These are phyloP conservation scores for Neodiprion lecontei DNA, from an alignment of 1,140 invertebrate species.

Conservation along the genomic window DNA sequence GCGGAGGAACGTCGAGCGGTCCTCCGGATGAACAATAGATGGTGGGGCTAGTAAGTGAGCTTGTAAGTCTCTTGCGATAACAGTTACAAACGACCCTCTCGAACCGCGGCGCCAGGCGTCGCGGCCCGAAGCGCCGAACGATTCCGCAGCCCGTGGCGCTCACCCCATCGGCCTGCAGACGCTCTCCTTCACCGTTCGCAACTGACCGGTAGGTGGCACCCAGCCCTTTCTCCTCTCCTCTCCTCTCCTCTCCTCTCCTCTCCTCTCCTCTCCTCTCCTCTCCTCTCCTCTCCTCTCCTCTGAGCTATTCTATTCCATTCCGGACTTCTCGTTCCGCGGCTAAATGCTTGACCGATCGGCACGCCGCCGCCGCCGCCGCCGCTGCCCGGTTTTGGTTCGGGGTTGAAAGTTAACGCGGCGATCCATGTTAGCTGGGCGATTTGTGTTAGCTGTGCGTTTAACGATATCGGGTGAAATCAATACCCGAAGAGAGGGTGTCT, in stretches of 20 bases:
- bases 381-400: too few species aligned
- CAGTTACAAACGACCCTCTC: constrained; percentile 16
- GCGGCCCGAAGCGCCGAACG: neutral
- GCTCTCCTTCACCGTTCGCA: neutral
- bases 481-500: neutral
- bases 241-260: too few species aligned
- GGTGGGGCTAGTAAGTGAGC: constrained; percentile 12
- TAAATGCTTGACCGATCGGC: too few species aligned
- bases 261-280: neutral
- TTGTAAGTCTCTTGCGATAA: constrained; percentile 17
- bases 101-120: constrained; percentile 9
- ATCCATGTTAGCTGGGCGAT: too few species aligned
- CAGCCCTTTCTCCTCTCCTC: neutral
- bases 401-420: too few species aligned
- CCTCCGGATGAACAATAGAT: constrained; percentile 7
- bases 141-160: neutral
- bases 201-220: neutral
- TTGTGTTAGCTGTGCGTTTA: neutral
- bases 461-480: neutral
- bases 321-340: too few species aligned
- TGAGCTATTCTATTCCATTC: too few species aligned
- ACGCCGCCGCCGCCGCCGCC: too few species aligned
- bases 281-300: too few species aligned
- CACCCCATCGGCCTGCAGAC: neutral
- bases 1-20: neutral